phyloP scores from a whole-genome alignment of 2,888 invertebrate genomes.

The Drosophila differens region DNA sequence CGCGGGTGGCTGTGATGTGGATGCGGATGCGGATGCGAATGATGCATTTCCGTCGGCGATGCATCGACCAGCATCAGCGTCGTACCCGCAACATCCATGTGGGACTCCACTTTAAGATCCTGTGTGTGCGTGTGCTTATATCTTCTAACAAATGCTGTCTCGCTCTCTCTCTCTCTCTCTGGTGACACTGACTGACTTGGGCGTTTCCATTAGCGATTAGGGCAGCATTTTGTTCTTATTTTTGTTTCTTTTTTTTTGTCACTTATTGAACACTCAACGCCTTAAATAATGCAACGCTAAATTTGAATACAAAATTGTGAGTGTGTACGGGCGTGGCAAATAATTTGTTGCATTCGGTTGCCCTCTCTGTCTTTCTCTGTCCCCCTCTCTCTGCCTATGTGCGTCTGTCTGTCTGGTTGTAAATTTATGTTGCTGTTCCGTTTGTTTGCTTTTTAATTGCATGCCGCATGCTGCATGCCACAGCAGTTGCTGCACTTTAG shows the following conservation, averaged over 20 bases:
- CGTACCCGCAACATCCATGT: conserved; percentile 76
- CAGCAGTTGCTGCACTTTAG: conserved; percentile 60
- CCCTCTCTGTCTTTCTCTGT: not conserved
- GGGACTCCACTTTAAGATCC: conserved; percentile 33
- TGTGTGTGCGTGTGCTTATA: not conserved
- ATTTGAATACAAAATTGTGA: conserved; percentile 26
- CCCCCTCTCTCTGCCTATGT: not conserved
- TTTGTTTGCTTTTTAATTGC: conserved; percentile 71
- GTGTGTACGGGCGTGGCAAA: conserved; percentile 6
- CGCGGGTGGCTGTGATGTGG: conserved; percentile 47
- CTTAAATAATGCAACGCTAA: conserved; percentile 36
- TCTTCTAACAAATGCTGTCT: not conserved
- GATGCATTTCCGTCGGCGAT: conserved; percentile 45
- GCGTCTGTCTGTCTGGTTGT: conserved; percentile 30
- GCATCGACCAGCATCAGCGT: conserved; percentile 81
- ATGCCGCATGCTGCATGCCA: conserved; percentile 34
- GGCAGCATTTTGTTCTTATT: conserved; percentile 11
- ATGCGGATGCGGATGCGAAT: conserved; percentile 45
- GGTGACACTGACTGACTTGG: conserved; percentile 8
- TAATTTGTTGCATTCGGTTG: conserved; percentile 40
- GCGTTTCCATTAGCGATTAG: conserved; percentile 8
- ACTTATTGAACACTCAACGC: conserved; percentile 32
- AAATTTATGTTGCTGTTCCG: conserved; percentile 65
- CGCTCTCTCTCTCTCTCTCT: not conserved
- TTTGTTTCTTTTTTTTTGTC: conserved; percentile 7